A percentile compares a stretch with the other conserved stretches of the same genome.
These are phyloP conservation scores for Esox masquinongy DNA, from an alignment of 2,797 vertebrate genomes.

Conservation along the genomic window DNA sequence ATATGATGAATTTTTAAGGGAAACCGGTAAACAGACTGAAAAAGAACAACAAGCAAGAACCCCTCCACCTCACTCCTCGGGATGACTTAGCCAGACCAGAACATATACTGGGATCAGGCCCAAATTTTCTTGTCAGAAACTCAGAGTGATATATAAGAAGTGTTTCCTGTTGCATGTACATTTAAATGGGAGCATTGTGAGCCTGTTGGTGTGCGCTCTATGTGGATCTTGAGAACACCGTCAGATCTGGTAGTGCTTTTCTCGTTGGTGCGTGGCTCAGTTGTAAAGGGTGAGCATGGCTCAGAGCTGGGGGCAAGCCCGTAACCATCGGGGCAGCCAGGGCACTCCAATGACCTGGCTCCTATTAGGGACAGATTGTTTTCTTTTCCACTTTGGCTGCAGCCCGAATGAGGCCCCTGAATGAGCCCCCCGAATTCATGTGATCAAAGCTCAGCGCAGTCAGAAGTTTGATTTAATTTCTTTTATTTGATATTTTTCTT, in stretches of 20 bases:
- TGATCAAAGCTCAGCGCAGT: too few relatives aligned
- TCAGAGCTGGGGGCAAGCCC: slow-evolving; percentile 30
- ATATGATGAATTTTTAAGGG: slow-evolving; percentile 53
- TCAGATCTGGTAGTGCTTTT: slow-evolving; percentile 46
- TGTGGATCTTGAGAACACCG: slow-evolving; percentile 46
- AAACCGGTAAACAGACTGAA: slow-evolving; percentile 53
- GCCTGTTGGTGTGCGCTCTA: slow-evolving; percentile 38
- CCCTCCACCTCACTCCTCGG: neutral
- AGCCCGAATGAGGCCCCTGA: slow-evolving; percentile 16
- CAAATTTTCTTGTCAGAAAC: slow-evolving; percentile 63
- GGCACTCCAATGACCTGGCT: slow-evolving; percentile 43
- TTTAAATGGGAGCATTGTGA: slow-evolving; percentile 57
- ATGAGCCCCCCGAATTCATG: neutral
- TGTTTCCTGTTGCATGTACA: slow-evolving; percentile 56
- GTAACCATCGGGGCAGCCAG: slow-evolving; percentile 45
- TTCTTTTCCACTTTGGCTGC: slow-evolving; percentile 38
- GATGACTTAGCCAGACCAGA: slow-evolving; percentile 54
- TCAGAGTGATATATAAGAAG: slow-evolving; percentile 59
- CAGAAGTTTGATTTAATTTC: too few relatives aligned
- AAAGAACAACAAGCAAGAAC: slow-evolving; percentile 24
- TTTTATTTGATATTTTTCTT: too few relatives aligned
- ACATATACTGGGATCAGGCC: slow-evolving; percentile 43
- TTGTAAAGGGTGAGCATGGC: slow-evolving; percentile 37
- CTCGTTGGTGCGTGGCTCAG: slow-evolving; percentile 34
- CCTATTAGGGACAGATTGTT: slow-evolving; percentile 43